phyloP scores from a whole-genome alignment of 2,888 invertebrate species.

The Netelia melanura region DNA sequence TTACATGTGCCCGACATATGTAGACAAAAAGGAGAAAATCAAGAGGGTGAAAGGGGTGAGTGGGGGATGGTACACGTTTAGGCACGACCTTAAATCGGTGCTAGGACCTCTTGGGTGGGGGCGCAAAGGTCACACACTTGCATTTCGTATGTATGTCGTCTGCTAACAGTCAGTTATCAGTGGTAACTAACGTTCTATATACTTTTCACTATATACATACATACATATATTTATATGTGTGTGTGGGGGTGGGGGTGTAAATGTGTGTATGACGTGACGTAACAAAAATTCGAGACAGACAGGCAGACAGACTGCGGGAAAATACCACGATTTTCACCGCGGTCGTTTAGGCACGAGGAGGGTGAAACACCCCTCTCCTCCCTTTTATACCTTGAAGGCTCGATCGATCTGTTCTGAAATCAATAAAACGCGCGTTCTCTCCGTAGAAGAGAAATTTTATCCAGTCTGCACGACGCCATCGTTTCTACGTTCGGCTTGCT shows the following conservation, averaged over 20 bases:
- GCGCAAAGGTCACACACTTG: not conserved
- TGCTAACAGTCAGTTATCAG: not conserved
- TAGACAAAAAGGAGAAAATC: not conserved
- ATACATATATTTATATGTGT: not conserved
- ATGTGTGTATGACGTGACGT: not conserved
- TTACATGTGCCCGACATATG: conserved; percentile 44
- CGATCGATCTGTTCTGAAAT: conserved; percentile 64
- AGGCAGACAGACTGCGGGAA: not conserved
- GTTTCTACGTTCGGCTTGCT: conserved; percentile 38
- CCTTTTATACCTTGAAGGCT: conserved; percentile 35
- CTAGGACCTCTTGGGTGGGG: not conserved
- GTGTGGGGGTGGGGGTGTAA: too few relatives aligned
- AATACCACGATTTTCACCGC: not conserved
- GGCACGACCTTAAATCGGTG: not conserved
- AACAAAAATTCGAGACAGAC: not conserved
- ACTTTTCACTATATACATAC: not conserved
- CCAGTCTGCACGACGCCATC: conserved; percentile 63
- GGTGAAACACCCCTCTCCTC: conserved; percentile 28
- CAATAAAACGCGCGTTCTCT: conserved; percentile 54
- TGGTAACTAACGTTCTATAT: not conserved
- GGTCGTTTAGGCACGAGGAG: conserved; percentile 19
- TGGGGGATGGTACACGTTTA: not conserved
- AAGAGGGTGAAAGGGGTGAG: not conserved
- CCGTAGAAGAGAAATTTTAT: conserved; percentile 12
- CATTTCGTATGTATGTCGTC: not conserved